Base-by-base conservation (phyloP, 64 coral and sea anemone genomes). In the Porites lutea region DNA sequence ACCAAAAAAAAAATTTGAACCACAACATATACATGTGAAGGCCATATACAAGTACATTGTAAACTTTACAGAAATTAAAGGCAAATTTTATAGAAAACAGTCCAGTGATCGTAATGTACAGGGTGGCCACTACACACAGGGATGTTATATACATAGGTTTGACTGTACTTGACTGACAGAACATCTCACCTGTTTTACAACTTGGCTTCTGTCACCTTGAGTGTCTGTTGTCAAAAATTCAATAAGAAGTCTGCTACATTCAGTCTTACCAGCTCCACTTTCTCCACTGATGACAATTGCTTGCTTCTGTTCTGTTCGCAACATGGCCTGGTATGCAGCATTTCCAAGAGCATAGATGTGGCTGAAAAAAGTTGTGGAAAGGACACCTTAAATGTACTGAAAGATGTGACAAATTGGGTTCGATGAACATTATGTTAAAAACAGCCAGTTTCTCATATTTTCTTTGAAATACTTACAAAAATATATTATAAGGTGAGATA, bases 261-360 rank as follows among this genome's bases (percentile, higher is more conserved):
- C 94, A 78, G 94, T 96, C 59, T 96, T 96, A 15, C 94, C 94
- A 48, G 94, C 90, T 43, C 94, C 94, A 89, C 90, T 96, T 67
- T 96, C 94, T 23, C 94, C 94, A 77, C 94, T 96, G 15, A 92
- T 92, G 16, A 88, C 74, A 3, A 92, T 64, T 16, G 86, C 89
- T 87, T 95, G 92, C 64, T 93, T 81, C 19, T 67, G 23, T 66
- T 67, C 92, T 22, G 63, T 75, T 66, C 78, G 78, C 44, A 86
- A 50, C 71, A 82, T 89, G 66, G 82, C 74, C 53, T 82, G 51
- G 70, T 89, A 89, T 27, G 92, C 92, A 51, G 92, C 92, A 93
- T 82, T 93, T 0, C 86, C 92, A 93, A 93, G 52, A 5, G 92
- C 92, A 83, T 80, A 93, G 10, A 93, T 81, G 27, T 93, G 92